phyloP scores from a whole-genome alignment of 2,888 invertebrate genomes.

The Erpobdella octoculata region DNA sequence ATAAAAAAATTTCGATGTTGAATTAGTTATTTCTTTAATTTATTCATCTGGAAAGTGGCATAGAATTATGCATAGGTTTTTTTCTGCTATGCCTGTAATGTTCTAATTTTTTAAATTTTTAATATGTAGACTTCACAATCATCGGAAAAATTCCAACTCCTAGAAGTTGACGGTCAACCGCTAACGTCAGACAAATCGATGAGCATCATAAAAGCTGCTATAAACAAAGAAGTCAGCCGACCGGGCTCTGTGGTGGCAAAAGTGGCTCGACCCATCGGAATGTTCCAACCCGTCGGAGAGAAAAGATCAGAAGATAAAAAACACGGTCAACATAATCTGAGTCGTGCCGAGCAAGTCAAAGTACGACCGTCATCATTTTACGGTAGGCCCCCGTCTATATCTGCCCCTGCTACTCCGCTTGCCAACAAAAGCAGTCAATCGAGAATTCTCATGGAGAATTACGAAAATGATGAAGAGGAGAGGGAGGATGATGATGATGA shows the following conservation, averaged over 20 bases:
- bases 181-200: background rate
- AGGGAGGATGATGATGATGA: background rate
- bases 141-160: background rate
- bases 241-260: background rate
- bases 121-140: background rate
- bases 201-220: background rate
- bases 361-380: too few relatives aligned
- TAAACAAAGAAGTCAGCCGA: background rate
- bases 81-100: too few relatives aligned
- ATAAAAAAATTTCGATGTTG: too few relatives aligned
- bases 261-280: too few relatives aligned
- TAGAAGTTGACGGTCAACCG: background rate
- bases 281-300: too few relatives aligned
- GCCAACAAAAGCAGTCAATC: background rate
- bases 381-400: background rate
- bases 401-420: background rate
- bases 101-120: too few relatives aligned
- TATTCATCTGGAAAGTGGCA: too few relatives aligned
- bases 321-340: too few relatives aligned
- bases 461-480: background rate
- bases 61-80: too few relatives aligned
- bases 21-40: too few relatives aligned
- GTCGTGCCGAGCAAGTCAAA: too few relatives aligned
- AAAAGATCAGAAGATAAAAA: too few relatives aligned
- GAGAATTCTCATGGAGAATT: background rate